Base-by-base conservation (phyloP, 2,888 invertebrate species). In the Amiota communis region DNA sequence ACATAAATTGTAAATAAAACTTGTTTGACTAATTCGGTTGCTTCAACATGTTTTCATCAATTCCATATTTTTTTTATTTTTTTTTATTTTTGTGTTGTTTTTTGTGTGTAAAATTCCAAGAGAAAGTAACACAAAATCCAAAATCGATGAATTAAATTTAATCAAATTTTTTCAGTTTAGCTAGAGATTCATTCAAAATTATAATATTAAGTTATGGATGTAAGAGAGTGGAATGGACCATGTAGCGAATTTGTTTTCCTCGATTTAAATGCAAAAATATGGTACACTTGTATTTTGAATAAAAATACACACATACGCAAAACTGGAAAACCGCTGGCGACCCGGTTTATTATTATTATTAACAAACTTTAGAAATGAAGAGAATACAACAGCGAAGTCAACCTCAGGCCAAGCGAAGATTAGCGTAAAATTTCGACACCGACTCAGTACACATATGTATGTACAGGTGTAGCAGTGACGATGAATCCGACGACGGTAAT, bases 381-480 rank as follows among this genome's bases (percentile, higher is more conserved):
- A 36, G 36, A 36, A 36, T 6, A 36, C 36, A 36, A 36, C 36
- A 36, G 36, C 4, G 46, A 6, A 15, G 70, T 47, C 20, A 57
- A 70, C 67, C 67, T 53, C 10, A 68, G 53, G 67, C 67, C 23
- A 53, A 20, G 53, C 20, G 23, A 20, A 51, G 67, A 51, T 68
- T 68, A 68, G 67, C 36, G n/a, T 8, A 20, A 23, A 65, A 53
- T 51, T 68, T 53, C 51, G 51, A 53, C n/a, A 23, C 47, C 53
- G 20, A 53, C 59, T 48, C 48, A 47, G 36, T 36, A 36, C 6
- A 36, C 36, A 36, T 6, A 36, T 36, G 36, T 36, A 36, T 36
- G 36, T 36, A 36, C 36, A 36, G 36, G 36, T 36, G 36, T 36
- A 36, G 2, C 36, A 2, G 36, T 53, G 56, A 53, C 56, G 56